Evolutionary conservation across 1,140 invertebrate genomes (phyloP).

Genomic region (Nymphalis io): DNA sequence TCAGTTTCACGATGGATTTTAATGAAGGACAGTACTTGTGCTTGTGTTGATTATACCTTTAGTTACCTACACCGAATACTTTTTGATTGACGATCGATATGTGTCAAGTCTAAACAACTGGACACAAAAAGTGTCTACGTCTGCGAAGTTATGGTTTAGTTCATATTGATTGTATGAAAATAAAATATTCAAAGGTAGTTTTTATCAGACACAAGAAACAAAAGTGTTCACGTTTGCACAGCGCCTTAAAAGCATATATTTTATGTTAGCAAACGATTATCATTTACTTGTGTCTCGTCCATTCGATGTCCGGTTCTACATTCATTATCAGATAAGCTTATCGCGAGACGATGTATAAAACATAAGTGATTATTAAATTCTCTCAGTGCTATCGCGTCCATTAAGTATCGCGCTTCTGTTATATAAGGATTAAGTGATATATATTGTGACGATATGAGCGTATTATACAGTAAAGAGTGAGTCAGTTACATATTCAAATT

Average conservation of each 20-base stretch:
- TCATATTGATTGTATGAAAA: too few species aligned
- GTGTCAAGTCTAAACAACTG: too few species aligned
- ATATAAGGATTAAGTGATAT: neutral
- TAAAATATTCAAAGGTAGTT: too few species aligned
- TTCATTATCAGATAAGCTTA: slow-evolving; percentile 22
- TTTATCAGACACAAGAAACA: too few species aligned
- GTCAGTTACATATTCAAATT: neutral
- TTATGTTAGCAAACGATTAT: neutral
- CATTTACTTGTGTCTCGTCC: neutral
- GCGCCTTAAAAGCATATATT: neutral
- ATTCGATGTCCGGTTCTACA: slow-evolving; percentile 11
- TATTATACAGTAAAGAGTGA: slow-evolving; percentile 6
- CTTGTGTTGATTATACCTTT: too few species aligned
- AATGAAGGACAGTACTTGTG: too few species aligned
- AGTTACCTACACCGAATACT: too few species aligned
- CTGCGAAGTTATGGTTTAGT: too few species aligned
- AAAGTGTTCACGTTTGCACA: too few species aligned
- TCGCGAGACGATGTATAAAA: slow-evolving; percentile 22
- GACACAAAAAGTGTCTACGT: too few species aligned
- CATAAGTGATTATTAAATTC: slow-evolving; percentile 3
- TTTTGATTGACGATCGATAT: too few species aligned
- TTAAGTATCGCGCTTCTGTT: neutral
- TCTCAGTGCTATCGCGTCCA: neutral
- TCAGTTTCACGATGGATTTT: too few species aligned
- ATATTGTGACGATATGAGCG: neutral